phyloP scores from a whole-genome alignment of 2,113 vertebrate species.

The Tachuris rubrigastra region DNA sequence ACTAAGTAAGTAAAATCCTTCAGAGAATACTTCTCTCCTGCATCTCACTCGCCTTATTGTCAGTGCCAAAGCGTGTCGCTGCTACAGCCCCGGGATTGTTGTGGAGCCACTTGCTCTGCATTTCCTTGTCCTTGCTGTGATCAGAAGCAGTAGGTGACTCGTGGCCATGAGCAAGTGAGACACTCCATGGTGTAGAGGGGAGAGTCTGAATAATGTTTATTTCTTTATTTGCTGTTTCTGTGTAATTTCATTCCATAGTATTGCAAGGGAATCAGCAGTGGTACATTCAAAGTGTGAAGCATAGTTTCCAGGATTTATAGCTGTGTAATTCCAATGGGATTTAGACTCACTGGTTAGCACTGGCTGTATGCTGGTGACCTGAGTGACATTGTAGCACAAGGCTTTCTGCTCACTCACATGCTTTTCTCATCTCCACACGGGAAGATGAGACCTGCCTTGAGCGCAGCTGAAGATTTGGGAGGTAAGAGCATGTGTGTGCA shows the following conservation, averaged over 20 bases:
- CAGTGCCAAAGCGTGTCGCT: neutral
- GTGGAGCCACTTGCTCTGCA: neutral
- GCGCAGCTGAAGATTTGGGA: neutral
- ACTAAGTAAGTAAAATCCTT: neutral
- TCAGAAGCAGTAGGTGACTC: neutral
- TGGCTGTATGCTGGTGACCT: neutral
- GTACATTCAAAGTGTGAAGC: neutral
- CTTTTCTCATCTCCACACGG: neutral
- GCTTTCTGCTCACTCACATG: neutral
- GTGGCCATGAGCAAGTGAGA: neutral
- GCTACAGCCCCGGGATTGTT: rapidly evolving
- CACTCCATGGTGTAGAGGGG: neutral
- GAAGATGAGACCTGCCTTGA: neutral
- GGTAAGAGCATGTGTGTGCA: neutral
- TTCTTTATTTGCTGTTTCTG: neutral
- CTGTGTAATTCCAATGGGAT: neutral
- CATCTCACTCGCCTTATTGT: rapidly evolving
- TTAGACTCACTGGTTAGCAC: neutral
- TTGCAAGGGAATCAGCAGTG: neutral
- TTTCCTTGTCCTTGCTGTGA: neutral
- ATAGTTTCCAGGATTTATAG: neutral
- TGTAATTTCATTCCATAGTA: neutral
- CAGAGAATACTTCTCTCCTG: neutral
- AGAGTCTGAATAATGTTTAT: neutral
- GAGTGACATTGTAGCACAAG: neutral